Conservation (phyloP, 2,797 vertebrate genomes). For the Melanotaenia nigrans region DNA sequence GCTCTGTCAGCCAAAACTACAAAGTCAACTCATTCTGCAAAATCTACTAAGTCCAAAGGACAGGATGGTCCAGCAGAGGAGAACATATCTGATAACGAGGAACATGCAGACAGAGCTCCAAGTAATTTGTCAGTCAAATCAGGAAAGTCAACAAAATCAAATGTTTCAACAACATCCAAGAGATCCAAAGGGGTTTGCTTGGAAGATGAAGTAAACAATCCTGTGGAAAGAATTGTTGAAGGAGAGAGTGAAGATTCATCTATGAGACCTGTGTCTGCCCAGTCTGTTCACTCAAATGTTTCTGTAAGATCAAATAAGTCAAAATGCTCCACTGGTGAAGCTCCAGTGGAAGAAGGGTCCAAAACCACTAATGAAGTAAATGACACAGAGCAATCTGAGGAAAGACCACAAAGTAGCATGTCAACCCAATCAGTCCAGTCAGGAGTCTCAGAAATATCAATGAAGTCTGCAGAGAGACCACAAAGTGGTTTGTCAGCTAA, state of each 20-base stretch:
- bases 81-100: slow-evolving; percentile 1
- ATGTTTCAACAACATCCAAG: slow-evolving; percentile 47
- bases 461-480: slow-evolving; percentile 33
- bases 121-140: slow-evolving; percentile 53
- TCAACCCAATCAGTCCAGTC: slow-evolving; percentile 54
- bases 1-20: slow-evolving; percentile 47
- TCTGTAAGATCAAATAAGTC: slow-evolving; percentile 58
- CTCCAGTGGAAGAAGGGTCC: slow-evolving; percentile 21
- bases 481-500: slow-evolving; percentile 42
- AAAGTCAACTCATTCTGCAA: slow-evolving; percentile 46
- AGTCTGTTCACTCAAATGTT: slow-evolving; percentile 50
- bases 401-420: slow-evolving; percentile 54
- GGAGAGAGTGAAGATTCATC: slow-evolving; percentile 40
- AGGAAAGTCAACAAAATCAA: slow-evolving; percentile 57
- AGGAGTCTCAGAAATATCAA: slow-evolving; percentile 42
- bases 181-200: slow-evolving; percentile 22
- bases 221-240: slow-evolving; percentile 11
- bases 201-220: background rate
- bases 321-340: slow-evolving; percentile 8
- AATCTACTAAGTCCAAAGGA: slow-evolving; percentile 32
- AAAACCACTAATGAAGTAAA: slow-evolving; percentile 16
- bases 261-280: slow-evolving; percentile 45
- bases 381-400: slow-evolving; percentile 38
- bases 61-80: background rate
- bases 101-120: slow-evolving; percentile 29